Evolutionary conservation across 2,797 vertebrate species (phyloP).

Genomic region (Periophthalmus magnuspinnatus): DNA sequence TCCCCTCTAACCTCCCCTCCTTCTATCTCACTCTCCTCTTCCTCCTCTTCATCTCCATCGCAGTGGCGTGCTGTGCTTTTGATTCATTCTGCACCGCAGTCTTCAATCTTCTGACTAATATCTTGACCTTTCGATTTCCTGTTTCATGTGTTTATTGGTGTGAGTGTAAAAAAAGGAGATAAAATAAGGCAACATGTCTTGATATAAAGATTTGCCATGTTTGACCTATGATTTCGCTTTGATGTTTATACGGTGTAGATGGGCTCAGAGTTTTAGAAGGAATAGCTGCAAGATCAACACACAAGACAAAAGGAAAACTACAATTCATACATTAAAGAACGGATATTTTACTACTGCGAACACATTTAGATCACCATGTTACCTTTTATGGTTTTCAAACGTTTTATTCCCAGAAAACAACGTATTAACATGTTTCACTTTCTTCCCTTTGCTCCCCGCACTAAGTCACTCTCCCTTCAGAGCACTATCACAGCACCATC

Average conservation of each 20-base stretch:
- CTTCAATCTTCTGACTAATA: constrained; percentile 8
- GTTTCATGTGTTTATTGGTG: constrained; percentile 5
- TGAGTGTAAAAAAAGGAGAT: neutral
- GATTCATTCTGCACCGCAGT: constrained; percentile 33
- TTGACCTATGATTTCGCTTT: neutral
- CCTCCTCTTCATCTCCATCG: constrained; percentile 23
- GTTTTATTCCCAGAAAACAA: too few relatives aligned
- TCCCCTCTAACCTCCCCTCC: constrained; percentile 17
- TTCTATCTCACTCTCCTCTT: constrained; percentile 20
- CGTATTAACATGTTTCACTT: too few relatives aligned
- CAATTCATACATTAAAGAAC: too few relatives aligned
- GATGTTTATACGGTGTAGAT: neutral
- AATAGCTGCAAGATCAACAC: neutral
- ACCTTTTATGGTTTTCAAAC: too few relatives aligned
- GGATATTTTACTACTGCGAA: too few relatives aligned
- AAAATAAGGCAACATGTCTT: neutral
- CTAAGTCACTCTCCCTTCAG: too few relatives aligned
- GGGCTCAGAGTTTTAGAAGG: neutral
- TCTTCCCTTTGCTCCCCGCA: too few relatives aligned
- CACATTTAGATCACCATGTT: too few relatives aligned
- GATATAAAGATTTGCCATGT: neutral
- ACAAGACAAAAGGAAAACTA: neutral
- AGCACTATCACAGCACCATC: too few relatives aligned
- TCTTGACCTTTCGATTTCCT: constrained; percentile 9
- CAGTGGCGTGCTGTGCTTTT: constrained; percentile 29